Conservation (phyloP, 35 echinoderm and acorn worm species). For the Apostichopus californicus region DNA sequence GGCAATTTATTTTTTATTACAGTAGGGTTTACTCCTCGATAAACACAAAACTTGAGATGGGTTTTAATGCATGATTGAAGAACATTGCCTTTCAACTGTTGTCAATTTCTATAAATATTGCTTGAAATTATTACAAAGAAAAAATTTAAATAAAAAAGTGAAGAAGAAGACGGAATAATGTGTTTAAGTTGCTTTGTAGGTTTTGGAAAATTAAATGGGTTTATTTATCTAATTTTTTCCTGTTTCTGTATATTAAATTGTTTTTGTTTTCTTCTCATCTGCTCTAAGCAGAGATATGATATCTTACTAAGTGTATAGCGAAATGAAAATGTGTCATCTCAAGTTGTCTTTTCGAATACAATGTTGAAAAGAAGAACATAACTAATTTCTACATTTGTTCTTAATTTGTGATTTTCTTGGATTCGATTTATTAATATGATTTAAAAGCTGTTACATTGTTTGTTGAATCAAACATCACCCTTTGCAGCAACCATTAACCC, state of each 20-base stretch:
- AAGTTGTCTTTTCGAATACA: background rate
- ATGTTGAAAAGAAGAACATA: background rate
- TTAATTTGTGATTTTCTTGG: background rate
- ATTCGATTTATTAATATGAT: too few species aligned
- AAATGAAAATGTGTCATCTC: slow-evolving; percentile 2
- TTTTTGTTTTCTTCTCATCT: background rate
- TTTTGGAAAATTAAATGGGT: background rate
- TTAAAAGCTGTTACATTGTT: too few species aligned
- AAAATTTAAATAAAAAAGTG: background rate
- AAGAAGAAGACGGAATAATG: background rate
- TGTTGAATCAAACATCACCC: too few species aligned
- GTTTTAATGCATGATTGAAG: background rate
- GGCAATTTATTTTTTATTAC: too few species aligned
- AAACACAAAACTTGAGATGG: background rate
- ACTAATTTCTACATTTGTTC: background rate
- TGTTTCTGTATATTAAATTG: slow-evolving; percentile 1
- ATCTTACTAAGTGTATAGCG: slow-evolving; percentile 1
- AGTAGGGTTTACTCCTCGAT: background rate
- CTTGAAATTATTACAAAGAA: background rate
- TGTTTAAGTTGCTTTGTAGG: background rate
- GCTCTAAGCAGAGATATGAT: slow-evolving; percentile 10
- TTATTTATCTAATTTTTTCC: background rate
- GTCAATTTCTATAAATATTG: slow-evolving; percentile 20
- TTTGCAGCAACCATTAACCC: too few species aligned
- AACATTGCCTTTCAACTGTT: background rate